A percentile compares a stretch with the other conserved stretches of the same genome.
Evolutionary conservation across 1,140 invertebrate genomes (phyloP).

Genomic region (Eciton burchellii): DNA sequence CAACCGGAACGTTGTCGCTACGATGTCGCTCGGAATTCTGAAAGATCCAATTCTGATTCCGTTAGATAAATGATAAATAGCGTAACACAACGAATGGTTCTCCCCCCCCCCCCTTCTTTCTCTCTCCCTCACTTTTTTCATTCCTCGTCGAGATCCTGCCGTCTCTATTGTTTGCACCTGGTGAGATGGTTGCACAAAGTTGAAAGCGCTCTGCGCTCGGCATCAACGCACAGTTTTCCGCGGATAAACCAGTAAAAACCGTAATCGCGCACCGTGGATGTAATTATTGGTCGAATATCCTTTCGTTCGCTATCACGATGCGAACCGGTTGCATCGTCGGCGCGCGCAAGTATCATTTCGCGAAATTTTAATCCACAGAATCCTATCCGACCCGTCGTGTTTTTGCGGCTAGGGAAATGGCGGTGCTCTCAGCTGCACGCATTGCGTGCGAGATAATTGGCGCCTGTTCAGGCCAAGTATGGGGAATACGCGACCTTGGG

Average conservation of each 20-base stretch:
- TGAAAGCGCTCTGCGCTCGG: slow-evolving; percentile 15
- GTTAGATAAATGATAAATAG: slow-evolving; percentile 39
- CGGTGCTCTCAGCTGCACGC: slow-evolving; percentile 54
- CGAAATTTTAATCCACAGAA: slow-evolving; percentile 52
- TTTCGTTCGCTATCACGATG: slow-evolving; percentile 20
- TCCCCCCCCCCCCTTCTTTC: neutral
- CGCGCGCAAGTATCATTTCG: slow-evolving; percentile 42
- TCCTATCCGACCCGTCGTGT: slow-evolving; percentile 12
- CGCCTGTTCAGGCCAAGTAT: slow-evolving; percentile 58
- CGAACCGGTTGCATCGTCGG: slow-evolving; percentile 36
- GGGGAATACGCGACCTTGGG: slow-evolving; percentile 48
- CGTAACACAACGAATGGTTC: too few relatives aligned
- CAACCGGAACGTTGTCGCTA: neutral
- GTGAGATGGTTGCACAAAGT: slow-evolving; percentile 15
- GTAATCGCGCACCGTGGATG: slow-evolving; percentile 8
- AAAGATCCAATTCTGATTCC: slow-evolving; percentile 11
- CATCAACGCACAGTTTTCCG: slow-evolving; percentile 38
- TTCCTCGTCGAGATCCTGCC: neutral
- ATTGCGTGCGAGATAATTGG: slow-evolving; percentile 73
- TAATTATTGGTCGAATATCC: slow-evolving; percentile 62
- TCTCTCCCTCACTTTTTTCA: neutral
- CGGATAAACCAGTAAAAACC: slow-evolving; percentile 51
- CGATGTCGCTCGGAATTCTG: slow-evolving; percentile 20
- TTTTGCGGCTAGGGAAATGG: slow-evolving; percentile 64
- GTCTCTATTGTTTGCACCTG: slow-evolving; percentile 47